Percentiles rank a stretch among this genome's conserved stretches.
Conservation (phyloP, 2,888 invertebrate species). For the Yponomeuta plumbellus region DNA sequence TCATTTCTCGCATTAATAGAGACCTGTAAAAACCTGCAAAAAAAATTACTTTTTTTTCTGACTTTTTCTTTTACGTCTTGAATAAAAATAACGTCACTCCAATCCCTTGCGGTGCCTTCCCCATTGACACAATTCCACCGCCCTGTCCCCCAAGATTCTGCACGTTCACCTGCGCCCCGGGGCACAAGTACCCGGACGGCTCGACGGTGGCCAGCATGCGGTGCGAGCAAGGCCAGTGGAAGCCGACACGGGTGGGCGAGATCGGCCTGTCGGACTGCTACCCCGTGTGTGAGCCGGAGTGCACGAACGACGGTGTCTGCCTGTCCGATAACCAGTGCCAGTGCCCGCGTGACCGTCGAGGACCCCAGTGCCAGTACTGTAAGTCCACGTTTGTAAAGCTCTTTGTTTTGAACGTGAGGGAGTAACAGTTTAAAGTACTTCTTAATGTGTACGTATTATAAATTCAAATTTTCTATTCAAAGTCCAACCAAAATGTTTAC, state of each 20-base stretch:
- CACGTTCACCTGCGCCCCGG: slow-evolving; percentile 79
- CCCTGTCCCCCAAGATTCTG: slow-evolving; percentile 70
- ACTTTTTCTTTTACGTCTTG: no score
- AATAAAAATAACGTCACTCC: no score
- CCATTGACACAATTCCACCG: background rate
- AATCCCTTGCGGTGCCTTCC: no score
- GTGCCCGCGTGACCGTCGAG: slow-evolving; percentile 83
- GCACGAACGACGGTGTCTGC: slow-evolving; percentile 89
- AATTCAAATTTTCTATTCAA: no score
- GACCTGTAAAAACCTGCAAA: no score
- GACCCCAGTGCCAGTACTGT: slow-evolving; percentile 84
- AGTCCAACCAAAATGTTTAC: no score
- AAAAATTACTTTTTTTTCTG: no score
- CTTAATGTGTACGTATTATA: no score
- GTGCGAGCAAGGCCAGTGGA: slow-evolving; percentile 82
- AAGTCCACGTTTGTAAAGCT: slow-evolving; percentile 28
- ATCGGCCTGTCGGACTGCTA: slow-evolving; percentile 81
- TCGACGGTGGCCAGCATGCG: slow-evolving; percentile 80
- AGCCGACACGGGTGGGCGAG: slow-evolving; percentile 79
- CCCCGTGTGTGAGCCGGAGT: slow-evolving; percentile 81
- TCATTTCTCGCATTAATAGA: no score
- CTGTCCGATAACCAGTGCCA: slow-evolving; percentile 85
- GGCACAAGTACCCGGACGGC: slow-evolving; percentile 84
- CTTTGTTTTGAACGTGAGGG: no score
- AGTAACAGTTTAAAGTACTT: no score